phyloP scores from a whole-genome alignment of 2,113 vertebrate genomes.

The Chloropsis cyanopogon region DNA sequence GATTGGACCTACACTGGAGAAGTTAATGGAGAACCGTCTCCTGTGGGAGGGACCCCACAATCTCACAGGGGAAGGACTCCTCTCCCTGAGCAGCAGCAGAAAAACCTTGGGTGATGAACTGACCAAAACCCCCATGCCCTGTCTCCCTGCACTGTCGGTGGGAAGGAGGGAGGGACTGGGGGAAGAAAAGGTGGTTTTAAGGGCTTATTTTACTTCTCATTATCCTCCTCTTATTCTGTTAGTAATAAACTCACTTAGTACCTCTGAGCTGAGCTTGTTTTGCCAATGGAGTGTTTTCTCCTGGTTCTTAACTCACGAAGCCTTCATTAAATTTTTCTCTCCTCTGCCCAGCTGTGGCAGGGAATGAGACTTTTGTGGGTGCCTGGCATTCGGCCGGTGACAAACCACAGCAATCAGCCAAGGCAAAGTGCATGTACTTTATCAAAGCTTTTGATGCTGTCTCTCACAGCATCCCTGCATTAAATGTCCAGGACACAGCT shows the following conservation, averaged over 20 bases:
- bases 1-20: neutral
- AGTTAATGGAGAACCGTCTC: neutral
- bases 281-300: neutral
- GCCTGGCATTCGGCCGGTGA: neutral
- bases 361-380: neutral
- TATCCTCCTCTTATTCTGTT: neutral
- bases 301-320: neutral
- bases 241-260: neutral
- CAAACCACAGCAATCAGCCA: fast-evolving
- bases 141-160: neutral
- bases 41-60: fast-evolving
- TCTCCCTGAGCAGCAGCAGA: neutral
- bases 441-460: neutral
- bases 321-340: neutral
- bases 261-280: neutral
- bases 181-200: neutral
- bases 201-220: neutral
- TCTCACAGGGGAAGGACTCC: neutral
- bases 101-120: neutral
- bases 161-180: neutral
- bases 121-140: neutral
- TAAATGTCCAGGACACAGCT: neutral
- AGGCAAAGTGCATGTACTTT: neutral
- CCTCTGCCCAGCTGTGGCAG: neutral
- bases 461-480: neutral